These are phyloP conservation scores for Phalanger gymnotis DNA, from an alignment of 2,797 vertebrate species.

Conservation along the genomic window DNA sequence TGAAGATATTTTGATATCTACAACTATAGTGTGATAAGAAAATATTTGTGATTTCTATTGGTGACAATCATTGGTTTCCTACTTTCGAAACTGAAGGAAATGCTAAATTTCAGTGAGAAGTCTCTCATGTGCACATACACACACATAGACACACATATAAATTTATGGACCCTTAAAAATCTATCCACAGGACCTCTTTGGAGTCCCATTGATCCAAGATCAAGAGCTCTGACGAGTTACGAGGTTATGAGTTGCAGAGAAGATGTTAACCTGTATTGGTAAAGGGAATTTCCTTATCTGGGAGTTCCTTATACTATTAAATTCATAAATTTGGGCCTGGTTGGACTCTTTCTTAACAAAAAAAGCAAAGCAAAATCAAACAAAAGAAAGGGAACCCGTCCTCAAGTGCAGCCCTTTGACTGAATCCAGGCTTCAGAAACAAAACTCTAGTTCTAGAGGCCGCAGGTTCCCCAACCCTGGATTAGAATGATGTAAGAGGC, in stretches of 20 bases:
- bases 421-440: too few species aligned
- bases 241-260: neutral
- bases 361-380: neutral
- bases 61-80: neutral
- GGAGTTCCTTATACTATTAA: neutral
- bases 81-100: neutral
- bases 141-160: neutral
- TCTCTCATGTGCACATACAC: too few species aligned
- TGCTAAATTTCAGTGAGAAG: neutral
- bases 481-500: constrained; percentile 17
- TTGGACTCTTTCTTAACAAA: neutral
- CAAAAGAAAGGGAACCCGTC: constrained; percentile 8
- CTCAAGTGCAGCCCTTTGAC: too few species aligned
- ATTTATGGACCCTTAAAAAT: neutral
- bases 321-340: neutral
- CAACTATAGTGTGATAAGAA: neutral
- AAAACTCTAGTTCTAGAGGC: too few species aligned
- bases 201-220: neutral
- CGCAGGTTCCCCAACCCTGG: neutral
- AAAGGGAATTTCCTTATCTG: neutral
- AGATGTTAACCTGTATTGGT: neutral
- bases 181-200: neutral
- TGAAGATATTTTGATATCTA: neutral
- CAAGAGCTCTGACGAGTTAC: neutral
- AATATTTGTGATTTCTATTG: neutral